Base-by-base conservation (phyloP, 2,113 vertebrate species). In the Pogonocichla stellata region DNA sequence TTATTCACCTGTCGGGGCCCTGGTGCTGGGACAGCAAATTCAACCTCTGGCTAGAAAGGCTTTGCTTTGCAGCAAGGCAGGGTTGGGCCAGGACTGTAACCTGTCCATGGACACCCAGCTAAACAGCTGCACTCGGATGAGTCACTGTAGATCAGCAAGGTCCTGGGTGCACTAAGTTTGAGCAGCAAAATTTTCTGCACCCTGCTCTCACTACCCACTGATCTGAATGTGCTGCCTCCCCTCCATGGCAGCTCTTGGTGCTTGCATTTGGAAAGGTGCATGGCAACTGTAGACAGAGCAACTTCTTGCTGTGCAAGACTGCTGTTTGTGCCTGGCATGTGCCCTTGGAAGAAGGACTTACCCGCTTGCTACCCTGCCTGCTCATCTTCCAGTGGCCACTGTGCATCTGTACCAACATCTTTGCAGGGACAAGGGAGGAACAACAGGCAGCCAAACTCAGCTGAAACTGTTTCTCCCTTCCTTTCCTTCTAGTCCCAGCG, bases 401-500 rank as follows among this genome's bases (percentile, higher is more conserved):
- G n/a, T 33, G 29, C 38, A 28, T 65, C 78, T 85, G 1, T 28
- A 26, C 18, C 29, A 65, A 20, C 17, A 31, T 56, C 43, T 22
- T 57, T 38, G 26, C 42, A 72, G 81, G 20, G 8, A 26, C 28
- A 58, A 67, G 34, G 48, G 24, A 64, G 20, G 53, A 81, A 16
- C 6, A 90, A 34, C 2, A 0, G 31, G 61, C 69, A 74, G 47
- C 51, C 48, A 40, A 73, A 66, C 50, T 56, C 42, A 80, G 11
- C 78, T 82, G 33, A 29, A 92, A 64, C 58, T 65, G 43, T 43
- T 86, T 83, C 51, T 81, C 28, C 93, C 38, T 71, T 80, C 6
- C 23, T 92, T 94, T 69, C 42, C 51, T 91, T 54, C 80, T 74
- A 97, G 92, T 95, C 80, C 45, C 97, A 99, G 98, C 98, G 99